A percentile compares a stretch with the other conserved stretches of the same genome.
Conservation (phyloP, 2,113 vertebrate species). For the Ardeotis arabs region DNA sequence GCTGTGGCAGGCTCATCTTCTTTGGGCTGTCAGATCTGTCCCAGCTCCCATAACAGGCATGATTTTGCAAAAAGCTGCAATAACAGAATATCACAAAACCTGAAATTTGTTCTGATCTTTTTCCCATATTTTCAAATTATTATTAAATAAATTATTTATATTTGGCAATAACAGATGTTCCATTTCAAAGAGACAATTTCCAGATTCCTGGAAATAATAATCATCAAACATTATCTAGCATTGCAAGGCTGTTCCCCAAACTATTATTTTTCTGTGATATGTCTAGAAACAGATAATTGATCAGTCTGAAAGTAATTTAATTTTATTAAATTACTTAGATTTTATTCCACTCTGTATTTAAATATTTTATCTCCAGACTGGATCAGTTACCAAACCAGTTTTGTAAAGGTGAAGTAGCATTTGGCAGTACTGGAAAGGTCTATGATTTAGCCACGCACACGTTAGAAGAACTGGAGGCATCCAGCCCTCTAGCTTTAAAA, state of each 20-base stretch:
- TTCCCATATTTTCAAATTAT: not conserved
- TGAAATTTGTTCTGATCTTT: not conserved
- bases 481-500: not conserved
- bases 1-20: not conserved
- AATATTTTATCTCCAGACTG: not conserved
- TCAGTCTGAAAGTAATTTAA: not conserved
- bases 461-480: not conserved
- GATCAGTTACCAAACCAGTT: not conserved
- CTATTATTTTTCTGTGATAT: not conserved
- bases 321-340: not conserved
- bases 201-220: not conserved
- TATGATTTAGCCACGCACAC: fast-evolving
- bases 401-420: not conserved
- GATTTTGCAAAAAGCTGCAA: not conserved
- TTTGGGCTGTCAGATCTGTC: not conserved
- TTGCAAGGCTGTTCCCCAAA: not conserved
- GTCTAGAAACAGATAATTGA: not conserved
- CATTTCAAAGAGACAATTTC: not conserved
- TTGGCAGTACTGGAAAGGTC: not conserved
- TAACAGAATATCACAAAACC: not conserved
- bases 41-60: not conserved
- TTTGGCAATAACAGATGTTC: not conserved
- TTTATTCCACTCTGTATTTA: not conserved
- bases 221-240: not conserved
- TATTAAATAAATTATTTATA: not conserved